Percentiles rank a stretch among this genome's conserved stretches.
Evolutionary conservation across 2,888 invertebrate species (phyloP).

Genomic region (Drosophila colorata): DNA sequence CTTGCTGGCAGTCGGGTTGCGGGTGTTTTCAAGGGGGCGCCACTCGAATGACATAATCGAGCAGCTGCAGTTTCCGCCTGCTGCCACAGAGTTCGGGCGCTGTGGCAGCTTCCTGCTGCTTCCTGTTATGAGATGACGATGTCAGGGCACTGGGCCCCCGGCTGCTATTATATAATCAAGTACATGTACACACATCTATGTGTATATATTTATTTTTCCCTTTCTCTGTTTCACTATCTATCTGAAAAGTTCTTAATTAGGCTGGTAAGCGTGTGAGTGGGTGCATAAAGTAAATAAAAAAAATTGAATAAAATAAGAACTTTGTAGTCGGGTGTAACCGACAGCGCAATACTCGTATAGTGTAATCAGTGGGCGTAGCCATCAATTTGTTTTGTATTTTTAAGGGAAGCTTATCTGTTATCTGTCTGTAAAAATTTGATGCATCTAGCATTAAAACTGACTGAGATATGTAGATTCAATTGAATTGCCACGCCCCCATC

Average conservation of each 20-base stretch:
- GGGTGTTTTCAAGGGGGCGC: constrained; percentile 2
- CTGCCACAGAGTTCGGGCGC: constrained; percentile 21
- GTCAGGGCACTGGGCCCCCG: constrained; percentile 47
- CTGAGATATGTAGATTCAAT: too few relatives aligned
- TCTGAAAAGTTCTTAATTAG: constrained; percentile 69
- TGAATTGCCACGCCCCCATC: too few relatives aligned
- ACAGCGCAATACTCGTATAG: background rate
- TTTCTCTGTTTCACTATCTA: constrained; percentile 4
- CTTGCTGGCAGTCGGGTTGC: constrained; percentile 13
- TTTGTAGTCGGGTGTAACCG: background rate
- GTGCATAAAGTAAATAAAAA: constrained; percentile 17
- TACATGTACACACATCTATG: background rate
- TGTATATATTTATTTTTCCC: constrained; percentile 2
- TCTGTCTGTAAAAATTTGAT: too few relatives aligned
- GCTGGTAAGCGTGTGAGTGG: constrained; percentile 26
- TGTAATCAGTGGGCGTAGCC: too few relatives aligned
- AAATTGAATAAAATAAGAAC: constrained; percentile 1
- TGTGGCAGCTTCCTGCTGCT: constrained; percentile 46
- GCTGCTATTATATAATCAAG: constrained; percentile 29
- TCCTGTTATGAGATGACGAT: constrained; percentile 54
- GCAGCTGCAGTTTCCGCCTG: constrained; percentile 68
- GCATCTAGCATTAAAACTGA: too few relatives aligned
- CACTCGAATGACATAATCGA: constrained; percentile 74
- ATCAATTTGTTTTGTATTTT: too few relatives aligned
- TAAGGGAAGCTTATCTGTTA: too few relatives aligned